These are phyloP conservation scores for Drosophila pandora DNA, from an alignment of 1,140 invertebrate species.

Conservation along the genomic window DNA sequence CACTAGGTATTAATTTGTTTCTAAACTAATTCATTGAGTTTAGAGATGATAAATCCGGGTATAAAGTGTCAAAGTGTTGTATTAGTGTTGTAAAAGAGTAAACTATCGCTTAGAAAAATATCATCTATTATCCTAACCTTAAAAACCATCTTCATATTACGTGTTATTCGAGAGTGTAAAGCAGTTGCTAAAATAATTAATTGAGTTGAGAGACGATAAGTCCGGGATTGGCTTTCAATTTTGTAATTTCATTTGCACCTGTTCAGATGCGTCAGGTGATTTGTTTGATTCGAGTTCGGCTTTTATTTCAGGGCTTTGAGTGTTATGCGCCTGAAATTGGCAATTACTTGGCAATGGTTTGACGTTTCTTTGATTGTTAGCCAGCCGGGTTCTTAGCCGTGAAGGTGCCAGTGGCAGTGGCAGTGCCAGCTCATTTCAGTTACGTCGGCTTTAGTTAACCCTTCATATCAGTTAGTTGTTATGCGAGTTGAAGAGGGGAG, in stretches of 20 bases:
- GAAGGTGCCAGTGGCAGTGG: neutral
- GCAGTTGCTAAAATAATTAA: neutral
- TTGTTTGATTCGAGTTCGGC: neutral
- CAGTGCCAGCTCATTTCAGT: slow-evolving; percentile 1
- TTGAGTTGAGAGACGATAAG: neutral
- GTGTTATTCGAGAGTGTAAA: no score
- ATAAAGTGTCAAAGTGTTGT: no score
- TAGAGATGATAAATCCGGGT: no score
- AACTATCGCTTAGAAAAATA: no score
- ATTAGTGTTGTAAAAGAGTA: no score
- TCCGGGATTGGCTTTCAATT: neutral
- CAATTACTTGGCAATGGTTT: neutral
- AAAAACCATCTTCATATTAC: no score
- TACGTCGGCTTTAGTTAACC: neutral
- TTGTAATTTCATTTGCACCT: neutral
- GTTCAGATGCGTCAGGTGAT: neutral
- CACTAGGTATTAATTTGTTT: no score
- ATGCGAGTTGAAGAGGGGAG: neutral
- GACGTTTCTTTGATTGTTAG: neutral
- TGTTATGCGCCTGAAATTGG: neutral
- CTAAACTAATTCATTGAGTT: no score
- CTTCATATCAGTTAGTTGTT: slow-evolving; percentile 2
- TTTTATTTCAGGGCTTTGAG: neutral
- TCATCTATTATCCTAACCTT: no score
- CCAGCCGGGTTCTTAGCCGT: neutral